Percentiles rank a stretch among this genome's conserved stretches.
Conservation (phyloP, 2,888 invertebrate genomes). For the Lydus trimaculatus region DNA sequence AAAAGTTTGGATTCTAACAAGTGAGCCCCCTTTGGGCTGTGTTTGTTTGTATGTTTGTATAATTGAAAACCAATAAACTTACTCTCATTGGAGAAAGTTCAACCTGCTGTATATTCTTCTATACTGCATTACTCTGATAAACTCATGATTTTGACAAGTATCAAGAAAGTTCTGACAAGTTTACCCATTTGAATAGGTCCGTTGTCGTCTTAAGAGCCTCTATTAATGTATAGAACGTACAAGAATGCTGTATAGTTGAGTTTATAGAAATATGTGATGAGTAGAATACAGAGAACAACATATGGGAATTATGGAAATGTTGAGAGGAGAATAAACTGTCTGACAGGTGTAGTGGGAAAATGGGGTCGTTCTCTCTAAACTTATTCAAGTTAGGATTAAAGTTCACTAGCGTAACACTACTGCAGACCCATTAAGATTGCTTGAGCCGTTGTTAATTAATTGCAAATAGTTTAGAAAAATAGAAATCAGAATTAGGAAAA, state of each 20-base stretch:
- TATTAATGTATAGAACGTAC: too few species aligned
- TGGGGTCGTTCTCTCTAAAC: background rate
- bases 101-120: too few species aligned
- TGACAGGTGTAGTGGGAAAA: background rate
- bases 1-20: background rate
- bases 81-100: too few species aligned
- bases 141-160: background rate
- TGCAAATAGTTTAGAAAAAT: too few species aligned
- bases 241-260: too few species aligned
- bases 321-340: background rate
- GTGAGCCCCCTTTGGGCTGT: too few species aligned
- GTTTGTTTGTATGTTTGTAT: too few species aligned
- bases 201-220: too few species aligned
- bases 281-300: background rate
- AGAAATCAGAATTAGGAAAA: too few species aligned
- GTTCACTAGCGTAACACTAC: background rate
- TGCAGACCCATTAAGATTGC: background rate
- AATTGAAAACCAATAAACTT: too few species aligned
- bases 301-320: background rate
- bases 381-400: background rate
- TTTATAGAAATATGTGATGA: background rate
- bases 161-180: background rate
- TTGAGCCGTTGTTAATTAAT: background rate
- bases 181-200: background rate
- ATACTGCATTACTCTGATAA: background rate